phyloP scores from a whole-genome alignment of 2,113 vertebrate species.

The Brienomyrus longianalis region DNA sequence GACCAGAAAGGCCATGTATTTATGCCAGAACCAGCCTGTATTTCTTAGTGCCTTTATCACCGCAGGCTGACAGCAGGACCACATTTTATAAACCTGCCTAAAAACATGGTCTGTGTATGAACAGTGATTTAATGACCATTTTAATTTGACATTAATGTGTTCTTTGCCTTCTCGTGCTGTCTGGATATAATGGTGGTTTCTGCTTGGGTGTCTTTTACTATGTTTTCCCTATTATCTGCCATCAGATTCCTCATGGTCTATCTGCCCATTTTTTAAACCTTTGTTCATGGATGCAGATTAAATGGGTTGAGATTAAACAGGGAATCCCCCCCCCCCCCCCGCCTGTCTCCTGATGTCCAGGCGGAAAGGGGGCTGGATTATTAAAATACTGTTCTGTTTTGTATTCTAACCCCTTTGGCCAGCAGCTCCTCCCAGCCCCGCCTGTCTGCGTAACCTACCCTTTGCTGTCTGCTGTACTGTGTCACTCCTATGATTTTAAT shows the following conservation, averaged over 20 bases:
- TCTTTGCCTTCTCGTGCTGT: not conserved
- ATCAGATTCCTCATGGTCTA: not conserved
- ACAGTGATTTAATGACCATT: not conserved
- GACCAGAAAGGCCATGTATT: not conserved
- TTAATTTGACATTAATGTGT: not conserved
- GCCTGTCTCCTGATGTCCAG: not conserved
- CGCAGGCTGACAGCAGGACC: not conserved
- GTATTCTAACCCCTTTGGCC: not conserved
- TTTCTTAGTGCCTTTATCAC: not conserved
- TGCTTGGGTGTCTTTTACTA: not conserved
- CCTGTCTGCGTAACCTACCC: not conserved
- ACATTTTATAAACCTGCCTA: not conserved
- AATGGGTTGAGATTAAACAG: conserved; percentile 18
- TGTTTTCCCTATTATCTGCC: not conserved
- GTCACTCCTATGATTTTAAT: not conserved
- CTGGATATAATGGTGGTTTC: too few relatives aligned
- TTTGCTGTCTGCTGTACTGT: not conserved
- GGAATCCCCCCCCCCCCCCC: conserved; percentile 2
- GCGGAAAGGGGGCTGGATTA: conserved; percentile 14
- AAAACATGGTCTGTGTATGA: not conserved
- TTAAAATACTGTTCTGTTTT: not conserved
- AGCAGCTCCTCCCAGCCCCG: not conserved
- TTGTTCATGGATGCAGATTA: not conserved
- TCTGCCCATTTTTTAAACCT: not conserved
- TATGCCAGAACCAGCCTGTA: not conserved